A percentile compares a stretch with the other conserved stretches of the same genome.
These are phyloP conservation scores for Ptychoptera albimana DNA, from an alignment of 2,888 invertebrate genomes.

Conservation along the genomic window DNA sequence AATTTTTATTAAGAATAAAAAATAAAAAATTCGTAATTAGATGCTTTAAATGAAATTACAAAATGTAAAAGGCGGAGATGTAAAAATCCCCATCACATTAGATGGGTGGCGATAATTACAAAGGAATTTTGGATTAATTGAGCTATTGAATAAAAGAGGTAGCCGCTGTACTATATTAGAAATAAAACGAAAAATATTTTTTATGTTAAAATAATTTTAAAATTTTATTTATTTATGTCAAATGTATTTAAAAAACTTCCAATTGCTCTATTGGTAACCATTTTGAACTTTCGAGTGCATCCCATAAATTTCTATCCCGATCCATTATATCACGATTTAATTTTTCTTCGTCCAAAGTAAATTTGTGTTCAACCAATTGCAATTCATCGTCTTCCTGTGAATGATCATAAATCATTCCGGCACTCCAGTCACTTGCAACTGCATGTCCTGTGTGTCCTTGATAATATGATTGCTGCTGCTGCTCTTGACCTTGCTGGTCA, in stretches of 20 bases:
- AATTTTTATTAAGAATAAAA: no score
- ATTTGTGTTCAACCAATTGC: slow-evolving; percentile 64
- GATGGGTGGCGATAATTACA: no score
- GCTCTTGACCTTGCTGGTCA: slow-evolving; percentile 31
- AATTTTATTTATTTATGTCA: not conserved
- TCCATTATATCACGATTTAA: slow-evolving; percentile 61
- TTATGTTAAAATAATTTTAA: not conserved
- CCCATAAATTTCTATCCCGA: slow-evolving; percentile 62
- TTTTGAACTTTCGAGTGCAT: slow-evolving; percentile 64
- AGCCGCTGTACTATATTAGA: not conserved
- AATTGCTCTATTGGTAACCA: slow-evolving; percentile 67
- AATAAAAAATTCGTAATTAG: no score
- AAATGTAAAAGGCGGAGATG: no score
- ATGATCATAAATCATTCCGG: slow-evolving; percentile 19
- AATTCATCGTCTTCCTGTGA: slow-evolving; percentile 44
- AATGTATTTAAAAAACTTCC: slow-evolving; percentile 36
- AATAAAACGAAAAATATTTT: not conserved
- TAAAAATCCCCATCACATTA: no score
- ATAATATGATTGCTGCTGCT: slow-evolving; percentile 26
- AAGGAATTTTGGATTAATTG: no score
- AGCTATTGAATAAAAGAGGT: no score
- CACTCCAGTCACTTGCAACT: slow-evolving; percentile 33
- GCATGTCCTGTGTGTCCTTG: slow-evolving; percentile 15
- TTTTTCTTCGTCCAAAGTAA: slow-evolving; percentile 54
- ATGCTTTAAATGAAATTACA: no score